These are phyloP conservation scores for Podarcis cretensis DNA, from an alignment of 2,113 vertebrate genomes.

Conservation along the genomic window DNA sequence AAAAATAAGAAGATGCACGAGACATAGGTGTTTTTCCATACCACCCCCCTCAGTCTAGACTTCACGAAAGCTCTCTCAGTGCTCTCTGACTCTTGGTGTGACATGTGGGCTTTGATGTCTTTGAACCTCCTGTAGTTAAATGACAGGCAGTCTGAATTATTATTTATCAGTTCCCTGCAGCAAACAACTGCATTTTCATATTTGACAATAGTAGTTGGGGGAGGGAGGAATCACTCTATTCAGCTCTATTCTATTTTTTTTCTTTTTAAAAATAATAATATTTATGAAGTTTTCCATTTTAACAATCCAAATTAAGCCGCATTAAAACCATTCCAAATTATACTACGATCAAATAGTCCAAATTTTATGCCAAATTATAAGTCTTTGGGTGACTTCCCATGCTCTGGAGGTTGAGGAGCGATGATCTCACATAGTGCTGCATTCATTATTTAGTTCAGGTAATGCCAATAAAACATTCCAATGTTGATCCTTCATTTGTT, in stretches of 20 bases:
- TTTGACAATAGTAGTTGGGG: conserved; percentile 30
- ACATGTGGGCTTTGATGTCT: conserved; percentile 40
- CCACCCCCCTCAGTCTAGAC: conserved; percentile 21
- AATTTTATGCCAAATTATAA: no score
- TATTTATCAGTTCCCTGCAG: conserved; percentile 50
- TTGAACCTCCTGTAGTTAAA: conserved; percentile 39
- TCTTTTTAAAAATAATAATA: no score
- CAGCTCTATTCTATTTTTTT: neutral
- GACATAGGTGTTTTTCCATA: neutral
- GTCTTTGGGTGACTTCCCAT: no score
- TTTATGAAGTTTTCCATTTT: no score
- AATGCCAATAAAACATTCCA: no score
- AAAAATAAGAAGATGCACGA: neutral
- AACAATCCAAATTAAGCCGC: no score
- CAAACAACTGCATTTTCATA: conserved; percentile 42
- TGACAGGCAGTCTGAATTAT: conserved; percentile 46
- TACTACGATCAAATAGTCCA: no score
- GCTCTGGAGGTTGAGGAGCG: no score
- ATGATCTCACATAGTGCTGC: no score
- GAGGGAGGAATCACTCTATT: conserved; percentile 38
- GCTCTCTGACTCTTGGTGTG: conserved; percentile 11
- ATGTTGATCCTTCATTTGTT: no score
- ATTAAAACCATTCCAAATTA: no score
- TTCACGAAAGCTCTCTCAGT: neutral
- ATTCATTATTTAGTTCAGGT: no score